phyloP scores from a whole-genome alignment of 2,888 invertebrate species.

The Lordiphosa andalusiaca region DNA sequence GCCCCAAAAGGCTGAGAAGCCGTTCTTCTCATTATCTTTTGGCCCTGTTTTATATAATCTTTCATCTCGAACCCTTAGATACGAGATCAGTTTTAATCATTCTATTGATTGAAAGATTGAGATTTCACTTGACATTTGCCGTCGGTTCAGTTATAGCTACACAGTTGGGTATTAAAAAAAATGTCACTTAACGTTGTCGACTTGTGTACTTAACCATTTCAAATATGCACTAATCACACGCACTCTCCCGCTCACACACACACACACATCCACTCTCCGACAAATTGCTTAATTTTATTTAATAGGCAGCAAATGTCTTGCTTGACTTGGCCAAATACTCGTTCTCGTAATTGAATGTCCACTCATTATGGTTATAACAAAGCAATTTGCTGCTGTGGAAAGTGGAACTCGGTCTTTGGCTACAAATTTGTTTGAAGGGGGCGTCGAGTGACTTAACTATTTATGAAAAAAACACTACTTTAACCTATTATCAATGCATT shows the following conservation, averaged over 20 bases:
- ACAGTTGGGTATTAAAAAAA: not conserved
- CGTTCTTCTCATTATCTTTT: no score
- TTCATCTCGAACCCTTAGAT: no score
- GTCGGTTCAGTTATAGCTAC: not conserved
- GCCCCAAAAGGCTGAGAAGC: no score
- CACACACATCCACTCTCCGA: no score
- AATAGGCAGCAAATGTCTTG: conserved; percentile 59
- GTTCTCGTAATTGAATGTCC: conserved; percentile 9
- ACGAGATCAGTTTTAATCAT: no score
- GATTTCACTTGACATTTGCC: no score
- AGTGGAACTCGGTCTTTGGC: not conserved
- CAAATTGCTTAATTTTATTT: conserved; percentile 71
- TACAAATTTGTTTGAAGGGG: conserved; percentile 5
- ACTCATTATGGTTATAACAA: conserved; percentile 33
- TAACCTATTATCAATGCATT: conserved; percentile 47
- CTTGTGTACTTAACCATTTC: conserved; percentile 36
- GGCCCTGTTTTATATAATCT: no score
- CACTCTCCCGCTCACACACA: not conserved
- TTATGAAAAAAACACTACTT: conserved; percentile 55
- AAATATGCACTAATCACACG: conserved; percentile 56
- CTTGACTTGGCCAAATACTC: conserved; percentile 4
- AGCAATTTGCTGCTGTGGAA: conserved; percentile 41
- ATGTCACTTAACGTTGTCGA: conserved; percentile 22
- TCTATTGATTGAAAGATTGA: no score
- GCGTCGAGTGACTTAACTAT: conserved; percentile 35